Base-by-base conservation (phyloP, 2,888 invertebrate species). In the Priocnemis perturbator region DNA sequence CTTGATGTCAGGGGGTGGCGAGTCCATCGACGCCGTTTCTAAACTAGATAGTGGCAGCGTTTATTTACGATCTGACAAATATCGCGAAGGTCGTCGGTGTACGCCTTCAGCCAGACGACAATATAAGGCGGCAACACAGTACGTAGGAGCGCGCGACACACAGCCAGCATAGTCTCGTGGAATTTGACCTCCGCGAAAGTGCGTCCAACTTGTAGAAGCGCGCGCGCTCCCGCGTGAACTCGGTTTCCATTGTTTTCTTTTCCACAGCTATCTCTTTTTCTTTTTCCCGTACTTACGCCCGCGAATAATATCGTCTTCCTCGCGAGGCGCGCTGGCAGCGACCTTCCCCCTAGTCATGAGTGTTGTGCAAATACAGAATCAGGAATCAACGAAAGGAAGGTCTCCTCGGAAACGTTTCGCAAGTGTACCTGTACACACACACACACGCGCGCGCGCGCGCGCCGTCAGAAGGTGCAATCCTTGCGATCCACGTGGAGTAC, bases 161-260 rank as follows among this genome's bases (percentile, higher is more conserved):
- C 45, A 63, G 23, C 64, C 55, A 50, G 53, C 55, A 59, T 61
- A 69, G 60, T 60, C 55, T 60, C 79, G 64, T 71, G 78, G 82
- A 82, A 80, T 82, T 81, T 82, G 81, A 82, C 82, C 82, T 82
- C 79, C 74, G 79, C 74, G 76, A 79, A 79, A 79, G 79, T 68
- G 72, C 79, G 79, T 77, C 77, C 77, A 79, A 79, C 69, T 75
- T 59, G 67, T 64, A 73, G 71, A 77, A 70, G 66, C 64, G 60
- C 50, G 62, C 66, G 37, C 37, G 62, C 52, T 57, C 19, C n/a
- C n/a, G 17, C 50, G 37, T 11, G 37, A 37, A 37, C 37, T 37
- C 37, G 37, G 37, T 11, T 37, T 60, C 77, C 67, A 70, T 79
- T 79, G 75, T 79, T 79, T 69, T 77, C 71, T 72, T 63, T 60